phyloP scores from a whole-genome alignment of 1,140 invertebrate genomes.

The Monochamus saltuarius region DNA sequence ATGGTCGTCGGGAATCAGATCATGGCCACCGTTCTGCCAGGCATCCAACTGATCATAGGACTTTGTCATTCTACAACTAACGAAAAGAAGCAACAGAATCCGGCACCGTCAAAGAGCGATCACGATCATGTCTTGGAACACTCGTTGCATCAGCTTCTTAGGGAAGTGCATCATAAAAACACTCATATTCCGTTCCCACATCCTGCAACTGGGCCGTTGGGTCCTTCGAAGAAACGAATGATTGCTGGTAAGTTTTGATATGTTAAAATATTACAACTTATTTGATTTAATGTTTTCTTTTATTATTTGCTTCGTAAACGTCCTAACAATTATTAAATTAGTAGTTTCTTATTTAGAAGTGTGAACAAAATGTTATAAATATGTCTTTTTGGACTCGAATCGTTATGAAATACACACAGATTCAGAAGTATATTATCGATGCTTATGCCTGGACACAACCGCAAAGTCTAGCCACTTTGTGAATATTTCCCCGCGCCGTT shows the following conservation, averaged over 20 bases:
- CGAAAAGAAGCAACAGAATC: slow-evolving; percentile 58
- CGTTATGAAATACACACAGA: too few relatives aligned
- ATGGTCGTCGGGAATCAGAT: slow-evolving; percentile 97
- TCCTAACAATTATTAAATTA: too few relatives aligned
- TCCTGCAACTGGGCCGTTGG: slow-evolving; percentile 88
- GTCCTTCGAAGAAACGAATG: slow-evolving; percentile 84
- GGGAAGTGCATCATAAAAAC: slow-evolving; percentile 90
- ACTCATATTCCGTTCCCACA: slow-evolving; percentile 93
- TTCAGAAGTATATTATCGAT: too few relatives aligned
- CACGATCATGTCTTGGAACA: slow-evolving; percentile 96
- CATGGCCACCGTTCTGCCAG: slow-evolving; percentile 90
- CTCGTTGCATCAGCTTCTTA: slow-evolving; percentile 88
- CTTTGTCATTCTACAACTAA: slow-evolving; percentile 74
- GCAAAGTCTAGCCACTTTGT: too few relatives aligned
- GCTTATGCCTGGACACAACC: too few relatives aligned
- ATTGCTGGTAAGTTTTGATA: slow-evolving; percentile 68
- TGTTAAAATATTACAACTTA: slow-evolving; percentile 4
- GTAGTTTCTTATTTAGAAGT: too few relatives aligned
- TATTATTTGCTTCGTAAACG: too few relatives aligned
- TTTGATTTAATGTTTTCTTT: too few relatives aligned
- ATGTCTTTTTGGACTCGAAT: too few relatives aligned
- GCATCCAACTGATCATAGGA: slow-evolving; percentile 83
- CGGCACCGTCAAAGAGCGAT: slow-evolving; percentile 67
- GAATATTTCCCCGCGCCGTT: too few relatives aligned
- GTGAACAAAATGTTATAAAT: too few relatives aligned